These are phyloP conservation scores for Nemotelus nigrinus DNA, from an alignment of 2,888 invertebrate genomes.

Conservation along the genomic window DNA sequence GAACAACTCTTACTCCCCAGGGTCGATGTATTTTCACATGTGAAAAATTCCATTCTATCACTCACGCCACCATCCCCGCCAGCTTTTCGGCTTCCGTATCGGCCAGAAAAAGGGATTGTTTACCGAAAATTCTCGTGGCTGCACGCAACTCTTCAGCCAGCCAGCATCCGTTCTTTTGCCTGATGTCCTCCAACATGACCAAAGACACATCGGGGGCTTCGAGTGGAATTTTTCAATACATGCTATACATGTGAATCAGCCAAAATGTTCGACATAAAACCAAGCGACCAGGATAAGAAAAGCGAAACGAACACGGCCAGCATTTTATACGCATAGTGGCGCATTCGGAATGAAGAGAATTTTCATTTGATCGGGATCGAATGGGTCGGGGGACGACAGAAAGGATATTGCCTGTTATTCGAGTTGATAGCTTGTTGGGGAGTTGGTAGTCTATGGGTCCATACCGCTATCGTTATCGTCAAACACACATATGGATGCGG, in stretches of 20 bases:
- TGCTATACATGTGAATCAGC: conserved; percentile 17
- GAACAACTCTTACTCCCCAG: not conserved
- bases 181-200: not conserved
- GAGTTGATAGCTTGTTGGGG: not conserved
- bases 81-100: conserved; percentile 1
- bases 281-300: not conserved
- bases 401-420: conserved; percentile 26
- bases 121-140: conserved; percentile 48
- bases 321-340: not conserved
- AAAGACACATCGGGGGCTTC: conserved; percentile 13
- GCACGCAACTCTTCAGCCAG: conserved; percentile 47
- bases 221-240: conserved; percentile 29
- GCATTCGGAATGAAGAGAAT: not conserved
- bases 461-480: too few species aligned
- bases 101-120: conserved; percentile 34
- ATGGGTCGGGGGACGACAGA: not conserved
- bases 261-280: conserved; percentile 31
- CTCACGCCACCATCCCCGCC: not conserved
- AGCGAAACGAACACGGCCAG: too few species aligned
- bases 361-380: conserved; percentile 36
- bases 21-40: not conserved
- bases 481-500: not conserved
- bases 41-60: conserved; percentile 29
- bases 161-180: not conserved
- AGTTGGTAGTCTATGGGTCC: too few species aligned